Conservation (phyloP, 2,797 vertebrate species). For the Distichodus sexfasciatus region DNA sequence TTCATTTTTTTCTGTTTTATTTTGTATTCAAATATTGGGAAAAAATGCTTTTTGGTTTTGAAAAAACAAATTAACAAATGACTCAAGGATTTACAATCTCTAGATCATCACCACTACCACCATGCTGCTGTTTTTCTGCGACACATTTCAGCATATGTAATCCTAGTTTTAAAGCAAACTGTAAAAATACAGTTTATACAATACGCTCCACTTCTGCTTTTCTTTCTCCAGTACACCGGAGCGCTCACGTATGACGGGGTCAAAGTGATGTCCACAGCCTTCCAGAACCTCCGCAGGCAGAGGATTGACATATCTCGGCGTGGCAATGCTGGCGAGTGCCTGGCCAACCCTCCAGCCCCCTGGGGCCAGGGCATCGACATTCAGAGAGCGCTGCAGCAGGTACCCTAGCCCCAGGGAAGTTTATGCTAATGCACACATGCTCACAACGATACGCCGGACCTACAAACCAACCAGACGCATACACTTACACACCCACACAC, state of each 20-base stretch:
- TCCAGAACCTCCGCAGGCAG: conserved; percentile 93
- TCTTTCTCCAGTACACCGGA: conserved; percentile 85
- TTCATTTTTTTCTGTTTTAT: too few species aligned
- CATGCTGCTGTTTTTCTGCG: too few species aligned
- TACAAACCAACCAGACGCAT: too few species aligned
- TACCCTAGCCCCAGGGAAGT: conserved; percentile 51
- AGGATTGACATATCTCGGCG: conserved; percentile 96
- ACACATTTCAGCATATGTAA: too few species aligned
- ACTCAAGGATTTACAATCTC: too few species aligned
- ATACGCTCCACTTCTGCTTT: background rate
- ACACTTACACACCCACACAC: background rate
- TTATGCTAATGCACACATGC: background rate
- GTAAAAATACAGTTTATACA: background rate
- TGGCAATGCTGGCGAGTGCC: conserved; percentile 95
- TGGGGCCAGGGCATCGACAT: conserved; percentile 99
- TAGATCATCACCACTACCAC: too few species aligned
- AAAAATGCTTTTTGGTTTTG: too few species aligned
- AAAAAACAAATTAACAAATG: too few species aligned
- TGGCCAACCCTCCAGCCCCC: conserved; percentile 96
- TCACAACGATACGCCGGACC: too few species aligned
- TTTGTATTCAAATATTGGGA: too few species aligned
- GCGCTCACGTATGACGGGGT: conserved; percentile 96
- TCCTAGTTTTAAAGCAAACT: too few species aligned
- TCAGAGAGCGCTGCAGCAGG: conserved; percentile 97
- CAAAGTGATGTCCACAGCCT: conserved; percentile 95